Evolutionary conservation across 2,888 invertebrate species (phyloP).

Genomic region (Microctonus aethiopoides): DNA sequence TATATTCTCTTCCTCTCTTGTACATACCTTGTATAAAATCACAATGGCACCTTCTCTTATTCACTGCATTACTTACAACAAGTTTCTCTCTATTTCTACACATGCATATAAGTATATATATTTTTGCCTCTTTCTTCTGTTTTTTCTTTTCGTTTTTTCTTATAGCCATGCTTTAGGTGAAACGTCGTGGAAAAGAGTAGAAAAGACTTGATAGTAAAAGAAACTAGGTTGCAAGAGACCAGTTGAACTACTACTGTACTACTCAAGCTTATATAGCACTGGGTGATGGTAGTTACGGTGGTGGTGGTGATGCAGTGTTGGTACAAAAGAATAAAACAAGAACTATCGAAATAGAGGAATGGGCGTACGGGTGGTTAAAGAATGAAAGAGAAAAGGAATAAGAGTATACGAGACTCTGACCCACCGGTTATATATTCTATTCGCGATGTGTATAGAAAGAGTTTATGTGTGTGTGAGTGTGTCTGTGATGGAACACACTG

Average conservation of each 20-base stretch:
- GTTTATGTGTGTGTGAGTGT: background rate
- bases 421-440: background rate
- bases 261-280: background rate
- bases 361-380: background rate
- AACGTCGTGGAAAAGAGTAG: slow-evolving; percentile 20
- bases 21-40: slow-evolving; percentile 49
- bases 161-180: slow-evolving; percentile 17
- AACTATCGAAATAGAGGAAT: slow-evolving; percentile 39
- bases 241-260: slow-evolving; percentile 25
- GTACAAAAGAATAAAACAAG: slow-evolving; percentile 38
- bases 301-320: background rate
- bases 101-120: background rate
- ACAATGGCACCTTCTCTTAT: slow-evolving; percentile 39
- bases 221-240: slow-evolving; percentile 44
- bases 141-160: background rate
- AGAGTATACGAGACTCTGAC: slow-evolving; percentile 16
- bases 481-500: background rate
- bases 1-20: slow-evolving; percentile 30
- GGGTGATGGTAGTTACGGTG: slow-evolving; percentile 4
- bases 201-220: slow-evolving; percentile 29
- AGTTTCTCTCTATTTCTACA: slow-evolving; percentile 21
- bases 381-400: slow-evolving; percentile 33
- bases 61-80: slow-evolving; percentile 26
- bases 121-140: background rate
- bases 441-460: background rate